phyloP scores from a whole-genome alignment of 1,140 invertebrate species.

The Drosophila kikkawai region DNA sequence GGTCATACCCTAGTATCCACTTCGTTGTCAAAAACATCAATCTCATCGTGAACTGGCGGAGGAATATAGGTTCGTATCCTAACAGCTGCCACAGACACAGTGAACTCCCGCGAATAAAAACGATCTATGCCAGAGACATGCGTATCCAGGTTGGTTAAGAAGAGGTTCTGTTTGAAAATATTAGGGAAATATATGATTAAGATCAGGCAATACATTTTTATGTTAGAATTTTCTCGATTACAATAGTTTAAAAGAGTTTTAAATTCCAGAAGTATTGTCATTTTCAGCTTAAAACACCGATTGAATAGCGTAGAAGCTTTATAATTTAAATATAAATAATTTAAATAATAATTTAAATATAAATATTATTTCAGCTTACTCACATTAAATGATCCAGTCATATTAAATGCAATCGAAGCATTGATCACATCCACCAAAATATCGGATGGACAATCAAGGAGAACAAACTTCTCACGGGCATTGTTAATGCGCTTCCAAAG shows the following conservation, averaged over 20 bases:
- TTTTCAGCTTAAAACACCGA: not conserved
- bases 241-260: no score
- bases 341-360: not conserved
- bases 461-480: constrained; percentile 88
- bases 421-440: constrained; percentile 86
- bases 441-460: constrained; percentile 89
- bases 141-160: constrained; percentile 73
- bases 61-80: constrained; percentile 68
- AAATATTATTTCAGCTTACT: not conserved
- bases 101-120: constrained; percentile 67
- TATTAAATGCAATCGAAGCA: constrained; percentile 70
- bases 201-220: not conserved
- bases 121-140: constrained; percentile 62
- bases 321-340: no score
- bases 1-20: constrained; percentile 44
- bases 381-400: constrained; percentile 80
- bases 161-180: constrained; percentile 52
- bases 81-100: constrained; percentile 57
- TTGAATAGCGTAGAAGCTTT: not conserved
- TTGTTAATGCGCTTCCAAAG: constrained; percentile 90
- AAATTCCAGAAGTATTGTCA: not conserved
- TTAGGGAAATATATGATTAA: not conserved
- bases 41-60: constrained; percentile 65
- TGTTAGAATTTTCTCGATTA: no score
- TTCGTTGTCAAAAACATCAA: constrained; percentile 64